Conservation (phyloP, 92 coral and sea anemone genomes). For the Heteractis magnifica region DNA sequence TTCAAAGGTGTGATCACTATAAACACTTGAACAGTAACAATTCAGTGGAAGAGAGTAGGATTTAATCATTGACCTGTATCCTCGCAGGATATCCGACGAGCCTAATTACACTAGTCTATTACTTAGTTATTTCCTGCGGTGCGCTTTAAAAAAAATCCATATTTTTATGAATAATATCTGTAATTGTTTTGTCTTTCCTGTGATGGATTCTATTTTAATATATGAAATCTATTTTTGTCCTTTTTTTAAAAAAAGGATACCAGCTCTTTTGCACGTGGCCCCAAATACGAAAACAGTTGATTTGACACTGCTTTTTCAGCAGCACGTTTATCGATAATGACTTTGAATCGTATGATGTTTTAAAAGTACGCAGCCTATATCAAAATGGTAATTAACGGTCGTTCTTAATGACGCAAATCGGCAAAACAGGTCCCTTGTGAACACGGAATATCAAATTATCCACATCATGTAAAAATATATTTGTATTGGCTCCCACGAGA, state of each 20-base stretch:
- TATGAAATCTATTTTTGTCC: background rate
- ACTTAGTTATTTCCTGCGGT: background rate
- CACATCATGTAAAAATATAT: too few species aligned
- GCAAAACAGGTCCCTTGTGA: too few species aligned
- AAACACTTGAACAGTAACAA: too few species aligned
- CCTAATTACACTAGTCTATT: background rate
- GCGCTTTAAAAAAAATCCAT: background rate
- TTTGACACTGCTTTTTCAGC: too few species aligned
- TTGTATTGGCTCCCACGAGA: too few species aligned
- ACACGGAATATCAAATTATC: too few species aligned
- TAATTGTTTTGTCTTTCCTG: background rate
- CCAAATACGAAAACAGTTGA: background rate
- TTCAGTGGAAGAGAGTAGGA: background rate
- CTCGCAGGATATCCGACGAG: background rate
- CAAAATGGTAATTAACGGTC: too few species aligned
- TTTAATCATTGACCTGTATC: background rate
- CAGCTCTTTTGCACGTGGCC: background rate
- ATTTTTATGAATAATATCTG: background rate
- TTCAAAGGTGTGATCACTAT: too few species aligned
- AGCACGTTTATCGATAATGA: too few species aligned
- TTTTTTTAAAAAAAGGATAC: background rate
- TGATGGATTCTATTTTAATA: background rate
- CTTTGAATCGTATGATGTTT: too few species aligned
- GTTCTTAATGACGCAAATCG: too few species aligned
- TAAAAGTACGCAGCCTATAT: too few species aligned